Evolutionary conservation across 2,888 invertebrate genomes (phyloP).

Genomic region (Venustoraphidia nigricollis): DNA sequence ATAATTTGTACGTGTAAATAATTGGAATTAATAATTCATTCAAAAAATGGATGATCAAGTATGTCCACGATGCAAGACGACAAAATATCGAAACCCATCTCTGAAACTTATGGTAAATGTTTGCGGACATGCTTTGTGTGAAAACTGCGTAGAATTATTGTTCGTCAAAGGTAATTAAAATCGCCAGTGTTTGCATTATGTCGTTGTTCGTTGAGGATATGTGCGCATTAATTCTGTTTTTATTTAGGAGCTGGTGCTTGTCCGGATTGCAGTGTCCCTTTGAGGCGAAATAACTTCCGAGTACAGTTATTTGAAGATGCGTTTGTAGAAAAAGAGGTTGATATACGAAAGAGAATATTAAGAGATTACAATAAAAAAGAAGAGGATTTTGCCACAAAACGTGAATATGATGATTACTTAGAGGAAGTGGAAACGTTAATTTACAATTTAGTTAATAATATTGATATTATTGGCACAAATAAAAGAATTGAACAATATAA

Average conservation of each 20-base stretch:
- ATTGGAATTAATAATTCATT: no score
- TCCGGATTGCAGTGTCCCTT: slow-evolving; percentile 80
- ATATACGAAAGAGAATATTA: slow-evolving; percentile 77
- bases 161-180: slow-evolving; percentile 71
- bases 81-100: slow-evolving; percentile 91
- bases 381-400: slow-evolving; percentile 71
- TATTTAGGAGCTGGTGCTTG: slow-evolving; percentile 77
- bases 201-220: neutral
- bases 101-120: slow-evolving; percentile 95
- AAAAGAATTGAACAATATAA: slow-evolving; percentile 83
- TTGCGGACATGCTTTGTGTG: slow-evolving; percentile 95
- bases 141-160: slow-evolving; percentile 90
- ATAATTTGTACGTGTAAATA: no score
- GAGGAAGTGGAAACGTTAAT: slow-evolving; percentile 89
- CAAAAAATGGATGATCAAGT: slow-evolving; percentile 60
- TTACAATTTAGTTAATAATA: slow-evolving; percentile 78
- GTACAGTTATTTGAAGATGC: slow-evolving; percentile 95
- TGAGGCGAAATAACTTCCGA: slow-evolving; percentile 80
- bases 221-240: neutral
- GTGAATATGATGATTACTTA: slow-evolving; percentile 90
- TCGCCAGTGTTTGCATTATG: slow-evolving; percentile 3
- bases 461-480: slow-evolving; percentile 77
- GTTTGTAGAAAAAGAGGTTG: slow-evolving; percentile 92
- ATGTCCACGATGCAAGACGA: slow-evolving; percentile 93
- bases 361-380: slow-evolving; percentile 90